Conservation (phyloP, 2,888 invertebrate genomes). For the Linyphia triangularis region DNA sequence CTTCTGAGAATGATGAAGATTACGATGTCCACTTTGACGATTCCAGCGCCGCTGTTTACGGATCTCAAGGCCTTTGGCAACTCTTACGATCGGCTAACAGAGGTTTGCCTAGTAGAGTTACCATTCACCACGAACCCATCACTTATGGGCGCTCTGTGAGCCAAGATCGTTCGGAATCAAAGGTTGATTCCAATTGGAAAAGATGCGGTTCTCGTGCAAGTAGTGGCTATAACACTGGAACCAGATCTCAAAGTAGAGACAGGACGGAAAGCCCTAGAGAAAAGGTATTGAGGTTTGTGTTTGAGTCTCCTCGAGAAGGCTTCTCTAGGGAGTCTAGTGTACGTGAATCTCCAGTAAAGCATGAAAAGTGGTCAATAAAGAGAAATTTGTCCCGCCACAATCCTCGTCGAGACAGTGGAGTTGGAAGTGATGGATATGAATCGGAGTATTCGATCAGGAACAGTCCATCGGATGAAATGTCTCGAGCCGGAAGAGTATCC, state of each 20-base stretch:
- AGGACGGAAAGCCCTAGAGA: conserved; percentile 71
- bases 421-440: conserved; percentile 73
- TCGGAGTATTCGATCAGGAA: conserved; percentile 69
- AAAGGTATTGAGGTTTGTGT: conserved; percentile 72
- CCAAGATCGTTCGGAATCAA: conserved; percentile 63
- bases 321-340: conserved; percentile 44
- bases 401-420: conserved; percentile 72
- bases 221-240: conserved; percentile 66
- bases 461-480: conserved; percentile 68
- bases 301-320: conserved; percentile 60
- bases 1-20: conserved; percentile 75
- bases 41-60: conserved; percentile 70
- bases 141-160: conserved; percentile 64
- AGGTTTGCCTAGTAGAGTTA: conserved; percentile 55
- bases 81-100: conserved; percentile 66
- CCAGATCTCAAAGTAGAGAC: conserved; percentile 72
- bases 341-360: conserved; percentile 29
- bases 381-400: conserved; percentile 45
- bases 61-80: conserved; percentile 74
- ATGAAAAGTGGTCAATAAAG: conserved; percentile 65
- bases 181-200: conserved; percentile 52
- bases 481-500: conserved; percentile 61
- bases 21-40: conserved; percentile 75
- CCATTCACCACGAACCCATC: conserved; percentile 47
- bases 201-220: conserved; percentile 61